These are phyloP conservation scores for Hydropsyche tenuis DNA, from an alignment of 1,140 invertebrate genomes.

Conservation along the genomic window DNA sequence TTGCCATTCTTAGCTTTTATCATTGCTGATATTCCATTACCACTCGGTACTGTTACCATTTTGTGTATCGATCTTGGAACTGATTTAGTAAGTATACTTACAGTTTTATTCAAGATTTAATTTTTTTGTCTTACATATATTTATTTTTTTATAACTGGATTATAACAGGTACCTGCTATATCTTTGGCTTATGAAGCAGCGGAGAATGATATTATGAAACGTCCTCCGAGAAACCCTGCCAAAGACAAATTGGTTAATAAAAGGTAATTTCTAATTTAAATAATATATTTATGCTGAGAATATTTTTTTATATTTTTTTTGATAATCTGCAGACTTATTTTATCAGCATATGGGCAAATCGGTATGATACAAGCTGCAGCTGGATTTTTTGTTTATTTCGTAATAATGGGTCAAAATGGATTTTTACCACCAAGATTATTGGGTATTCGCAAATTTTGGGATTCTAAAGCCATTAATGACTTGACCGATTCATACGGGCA, in stretches of 20 bases:
- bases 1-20: constrained; percentile 84
- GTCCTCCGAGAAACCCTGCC: constrained; percentile 75
- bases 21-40: constrained; percentile 78
- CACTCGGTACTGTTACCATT: constrained; percentile 78
- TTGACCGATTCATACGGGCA: constrained; percentile 80
- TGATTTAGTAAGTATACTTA: constrained; percentile 64
- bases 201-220: constrained; percentile 83
- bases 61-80: constrained; percentile 80
- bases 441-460: constrained; percentile 74
- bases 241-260: constrained; percentile 81
- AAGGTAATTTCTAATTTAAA: constrained; percentile 54
- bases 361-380: constrained; percentile 83
- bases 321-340: constrained; percentile 57
- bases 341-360: constrained; percentile 67
- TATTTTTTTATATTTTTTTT: background rate
- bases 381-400: constrained; percentile 81
- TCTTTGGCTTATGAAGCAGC: constrained; percentile 83
- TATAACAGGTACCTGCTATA: constrained; percentile 64
- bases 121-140: background rate
- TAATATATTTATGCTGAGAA: background rate
- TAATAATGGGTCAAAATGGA: constrained; percentile 76
- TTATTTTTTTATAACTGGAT: background rate
- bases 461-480: constrained; percentile 72
- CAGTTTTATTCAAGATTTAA: background rate
- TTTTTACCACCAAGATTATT: constrained; percentile 69